Conservation (phyloP, 2,888 invertebrate species). For the Caenorhabditis wallacei region DNA sequence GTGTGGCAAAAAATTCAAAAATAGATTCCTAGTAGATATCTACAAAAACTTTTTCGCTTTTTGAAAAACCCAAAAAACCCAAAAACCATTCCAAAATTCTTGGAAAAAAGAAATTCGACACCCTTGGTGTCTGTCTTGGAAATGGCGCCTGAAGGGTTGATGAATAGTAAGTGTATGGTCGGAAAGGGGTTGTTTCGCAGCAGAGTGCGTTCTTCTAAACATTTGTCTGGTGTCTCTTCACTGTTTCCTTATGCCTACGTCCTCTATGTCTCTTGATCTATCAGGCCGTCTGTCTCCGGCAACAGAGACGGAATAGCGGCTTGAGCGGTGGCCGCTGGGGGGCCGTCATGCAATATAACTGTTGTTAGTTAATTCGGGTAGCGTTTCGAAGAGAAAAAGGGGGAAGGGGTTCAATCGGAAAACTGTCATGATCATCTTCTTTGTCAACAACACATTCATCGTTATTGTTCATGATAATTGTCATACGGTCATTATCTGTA, state of each 20-base stretch:
- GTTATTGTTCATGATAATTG: neutral
- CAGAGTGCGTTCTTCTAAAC: conserved; percentile 29
- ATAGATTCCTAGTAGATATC: too few species aligned
- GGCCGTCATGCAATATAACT: conserved; percentile 15
- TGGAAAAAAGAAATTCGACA: conserved; percentile 3
- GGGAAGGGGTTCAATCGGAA: conserved; percentile 4
- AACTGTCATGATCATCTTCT: conserved; percentile 12
- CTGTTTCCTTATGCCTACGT: neutral
- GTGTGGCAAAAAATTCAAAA: too few species aligned
- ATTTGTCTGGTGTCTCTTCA: conserved; percentile 2
- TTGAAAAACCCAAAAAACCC: too few species aligned
- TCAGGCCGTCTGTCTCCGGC: conserved; percentile 17
- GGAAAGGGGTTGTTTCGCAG: conserved; percentile 4
- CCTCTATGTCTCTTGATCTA: conserved; percentile 2
- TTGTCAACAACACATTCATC: conserved; percentile 37
- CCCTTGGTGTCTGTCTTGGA: conserved; percentile 2
- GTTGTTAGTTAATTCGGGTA: conserved; percentile 24
- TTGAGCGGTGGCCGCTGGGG: conserved; percentile 1
- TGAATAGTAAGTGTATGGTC: conserved; percentile 63
- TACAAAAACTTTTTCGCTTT: too few species aligned
- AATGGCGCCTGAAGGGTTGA: conserved; percentile 14
- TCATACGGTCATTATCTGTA: conserved; percentile 47
- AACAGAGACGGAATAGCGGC: conserved; percentile 13
- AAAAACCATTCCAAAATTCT: neutral
- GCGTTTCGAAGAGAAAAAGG: neutral